These are phyloP conservation scores for Hirudinaria manillensis DNA, from an alignment of 2,888 invertebrate genomes.

Conservation along the genomic window DNA sequence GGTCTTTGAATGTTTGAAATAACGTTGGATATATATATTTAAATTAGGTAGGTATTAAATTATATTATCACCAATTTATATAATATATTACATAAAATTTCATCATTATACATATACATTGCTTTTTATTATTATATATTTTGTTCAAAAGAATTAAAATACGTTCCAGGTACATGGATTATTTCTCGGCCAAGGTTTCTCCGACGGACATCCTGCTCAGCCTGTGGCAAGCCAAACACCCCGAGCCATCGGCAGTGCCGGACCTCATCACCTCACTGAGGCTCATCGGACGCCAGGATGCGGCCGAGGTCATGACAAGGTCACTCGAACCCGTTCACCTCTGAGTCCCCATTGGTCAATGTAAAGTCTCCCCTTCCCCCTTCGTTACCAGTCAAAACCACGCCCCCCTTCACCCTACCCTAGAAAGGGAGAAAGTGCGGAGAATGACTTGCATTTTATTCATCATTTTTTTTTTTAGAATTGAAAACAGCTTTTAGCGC, in stretches of 20 bases:
- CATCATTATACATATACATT: too few relatives aligned
- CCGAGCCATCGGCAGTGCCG: constrained; percentile 73
- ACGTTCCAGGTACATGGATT: constrained; percentile 77
- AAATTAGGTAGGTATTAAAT: too few relatives aligned
- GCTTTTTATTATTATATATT: too few relatives aligned
- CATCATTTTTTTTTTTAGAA: neutral
- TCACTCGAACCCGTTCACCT: constrained; percentile 19
- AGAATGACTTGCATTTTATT: neutral
- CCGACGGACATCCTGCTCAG: constrained; percentile 91
- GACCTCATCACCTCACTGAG: constrained; percentile 77
- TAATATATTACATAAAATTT: too few relatives aligned
- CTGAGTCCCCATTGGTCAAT: neutral
- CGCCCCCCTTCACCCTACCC: too few relatives aligned
- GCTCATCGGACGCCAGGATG: constrained; percentile 61
- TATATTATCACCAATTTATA: too few relatives aligned
- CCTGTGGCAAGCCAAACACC: constrained; percentile 85
- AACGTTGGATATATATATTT: too few relatives aligned
- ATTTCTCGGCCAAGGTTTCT: constrained; percentile 89
- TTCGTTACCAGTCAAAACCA: too few relatives aligned
- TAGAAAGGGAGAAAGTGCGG: neutral
- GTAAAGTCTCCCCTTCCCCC: neutral
- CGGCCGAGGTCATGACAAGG: constrained; percentile 22
- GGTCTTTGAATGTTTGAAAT: too few relatives aligned
- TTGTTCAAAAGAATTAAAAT: too few relatives aligned
- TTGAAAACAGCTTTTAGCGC: neutral